Evolutionary conservation across 2,888 invertebrate genomes (phyloP), one percentile per base, ranked within the genome.

Genomic region (Drosophila bunnanda): DNA sequence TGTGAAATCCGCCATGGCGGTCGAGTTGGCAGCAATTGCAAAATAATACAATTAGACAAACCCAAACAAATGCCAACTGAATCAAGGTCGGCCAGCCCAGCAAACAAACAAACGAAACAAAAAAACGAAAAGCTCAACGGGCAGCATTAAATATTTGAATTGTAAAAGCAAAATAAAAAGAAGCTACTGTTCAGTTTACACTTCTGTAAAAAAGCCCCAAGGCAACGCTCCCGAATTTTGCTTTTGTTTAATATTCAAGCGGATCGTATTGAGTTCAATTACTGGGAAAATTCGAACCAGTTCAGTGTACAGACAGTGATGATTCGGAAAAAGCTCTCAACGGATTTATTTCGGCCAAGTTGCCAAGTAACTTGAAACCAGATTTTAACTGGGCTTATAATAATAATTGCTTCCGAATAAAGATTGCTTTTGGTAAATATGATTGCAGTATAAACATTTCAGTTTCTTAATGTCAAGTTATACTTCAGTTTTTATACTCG

Each of bases 41-140:
- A 79, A 87, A 82, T 81, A 79, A 77, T 77, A 75, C 82, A 84
- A 87, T 84, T 76, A 83, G 77, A 75, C 76, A 84, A 76, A 74
- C 69, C 58, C 60, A 68, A 68, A 69, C 56, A 71, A 69, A 61
- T 54, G 64, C 70, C 62, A 90, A 85, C 79, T 78, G 77, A 90
- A 88, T 91, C 89, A 90, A 90, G 91, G 90, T 83, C 78, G 78
- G 77, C 75, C 75, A 28, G 46, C 46, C 46, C 46, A 46, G 46
- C 46, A 28, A 46, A 28, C 41, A 50, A 50, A 22, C 20, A 20
- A 50, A 32, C 30, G 17, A 30, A 55, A 58, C 25, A 60, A 41
- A 67, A 69, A 58, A n/a, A n/a, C n/a, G n/a, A n/a, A 58, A 34
- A 69, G 44, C 54, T 56, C 58, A 57, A 44, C 71, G 65, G 36